Evolutionary conservation across 2,888 invertebrate species (phyloP).

Genomic region (Gordius sp.): DNA sequence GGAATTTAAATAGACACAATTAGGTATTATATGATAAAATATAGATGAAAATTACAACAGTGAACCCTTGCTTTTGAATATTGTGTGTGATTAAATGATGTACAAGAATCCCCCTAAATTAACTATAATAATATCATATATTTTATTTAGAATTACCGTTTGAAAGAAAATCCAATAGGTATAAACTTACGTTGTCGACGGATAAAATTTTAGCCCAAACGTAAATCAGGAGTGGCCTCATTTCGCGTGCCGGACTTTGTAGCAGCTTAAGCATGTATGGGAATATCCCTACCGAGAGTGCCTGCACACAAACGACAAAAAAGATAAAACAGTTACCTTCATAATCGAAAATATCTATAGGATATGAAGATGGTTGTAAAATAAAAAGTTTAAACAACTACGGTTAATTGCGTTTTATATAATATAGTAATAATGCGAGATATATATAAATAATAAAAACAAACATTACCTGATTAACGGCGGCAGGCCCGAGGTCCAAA

Average conservation of each 20-base stretch:
- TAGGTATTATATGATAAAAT: too few species aligned
- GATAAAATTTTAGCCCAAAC: slow-evolving; percentile 97
- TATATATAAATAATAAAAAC: too few species aligned
- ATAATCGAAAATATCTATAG: background rate
- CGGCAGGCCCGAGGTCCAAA: slow-evolving; percentile 77
- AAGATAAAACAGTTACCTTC: too few species aligned
- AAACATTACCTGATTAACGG: slow-evolving; percentile 49
- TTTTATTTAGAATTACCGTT: background rate
- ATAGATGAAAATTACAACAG: too few species aligned
- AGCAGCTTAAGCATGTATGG: slow-evolving; percentile 86
- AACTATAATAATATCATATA: too few species aligned
- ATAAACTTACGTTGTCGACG: slow-evolving; percentile 52
- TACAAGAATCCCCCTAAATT: too few species aligned
- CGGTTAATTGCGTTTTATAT: background rate
- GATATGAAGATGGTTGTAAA: background rate
- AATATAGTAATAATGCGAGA: background rate
- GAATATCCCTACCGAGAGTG: slow-evolving; percentile 85
- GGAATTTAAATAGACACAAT: too few species aligned
- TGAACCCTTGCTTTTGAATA: too few species aligned
- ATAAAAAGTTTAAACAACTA: background rate
- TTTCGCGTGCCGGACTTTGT: slow-evolving; percentile 69
- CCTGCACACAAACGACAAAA: slow-evolving; percentile 29
- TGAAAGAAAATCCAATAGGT: background rate
- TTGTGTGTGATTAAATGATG: too few species aligned
- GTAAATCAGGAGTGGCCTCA: slow-evolving; percentile 69